Conservation (phyloP, 2,113 vertebrate genomes). For the Nesogale talazaci region DNA sequence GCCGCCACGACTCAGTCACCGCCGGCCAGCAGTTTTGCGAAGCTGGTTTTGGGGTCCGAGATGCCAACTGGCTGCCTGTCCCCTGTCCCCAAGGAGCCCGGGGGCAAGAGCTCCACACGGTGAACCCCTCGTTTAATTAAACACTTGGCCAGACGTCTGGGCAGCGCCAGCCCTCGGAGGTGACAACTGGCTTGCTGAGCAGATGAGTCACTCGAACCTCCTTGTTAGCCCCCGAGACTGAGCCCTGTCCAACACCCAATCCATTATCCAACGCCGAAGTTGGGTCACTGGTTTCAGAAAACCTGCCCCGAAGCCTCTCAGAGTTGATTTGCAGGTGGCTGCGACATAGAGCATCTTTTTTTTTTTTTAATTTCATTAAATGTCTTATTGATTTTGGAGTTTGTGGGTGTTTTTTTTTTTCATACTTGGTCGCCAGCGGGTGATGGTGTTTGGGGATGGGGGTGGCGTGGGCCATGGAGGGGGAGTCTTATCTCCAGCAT, state of each 20-base stretch:
- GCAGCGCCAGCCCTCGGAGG: background rate
- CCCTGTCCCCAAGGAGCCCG: background rate
- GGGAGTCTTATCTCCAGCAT: background rate
- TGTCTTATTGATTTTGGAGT: background rate
- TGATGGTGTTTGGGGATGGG: too few relatives aligned
- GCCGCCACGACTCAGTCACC: slow-evolving; percentile 1
- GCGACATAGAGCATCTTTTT: too few relatives aligned
- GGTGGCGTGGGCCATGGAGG: too few relatives aligned
- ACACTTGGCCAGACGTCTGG: background rate
- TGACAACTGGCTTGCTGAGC: background rate
- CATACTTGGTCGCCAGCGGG: background rate
- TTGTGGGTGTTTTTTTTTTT: background rate
- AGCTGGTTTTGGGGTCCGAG: background rate
- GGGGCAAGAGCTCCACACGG: background rate
- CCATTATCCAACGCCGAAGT: background rate
- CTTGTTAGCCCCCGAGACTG: background rate
- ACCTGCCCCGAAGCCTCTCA: too few relatives aligned
- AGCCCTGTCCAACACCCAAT: accelerated
- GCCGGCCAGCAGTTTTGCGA: background rate
- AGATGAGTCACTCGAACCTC: background rate
- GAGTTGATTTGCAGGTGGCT: background rate
- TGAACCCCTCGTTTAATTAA: background rate
- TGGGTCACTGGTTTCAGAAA: background rate
- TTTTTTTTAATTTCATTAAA: background rate
- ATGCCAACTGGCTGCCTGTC: background rate